Evolutionary conservation across 2,888 invertebrate genomes (phyloP).

Genomic region (Nineta flava): DNA sequence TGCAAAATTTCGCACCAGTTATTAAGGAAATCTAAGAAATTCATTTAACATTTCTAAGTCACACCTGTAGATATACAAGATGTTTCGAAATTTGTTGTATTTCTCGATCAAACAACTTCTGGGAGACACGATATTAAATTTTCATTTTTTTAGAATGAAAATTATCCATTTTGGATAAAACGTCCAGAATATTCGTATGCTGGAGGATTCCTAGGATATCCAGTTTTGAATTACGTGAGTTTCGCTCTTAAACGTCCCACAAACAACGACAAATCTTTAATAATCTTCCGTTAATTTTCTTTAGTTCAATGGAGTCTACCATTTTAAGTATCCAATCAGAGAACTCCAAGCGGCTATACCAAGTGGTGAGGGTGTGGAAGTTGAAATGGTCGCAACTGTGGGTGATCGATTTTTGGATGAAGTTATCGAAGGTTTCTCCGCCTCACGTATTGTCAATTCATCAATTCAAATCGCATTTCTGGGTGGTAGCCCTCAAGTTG

Average conservation of each 20-base stretch:
- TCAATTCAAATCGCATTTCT: constrained; percentile 69
- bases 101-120: too few species aligned
- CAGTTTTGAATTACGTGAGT: too few species aligned
- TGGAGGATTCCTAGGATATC: constrained; percentile 22
- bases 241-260: too few species aligned
- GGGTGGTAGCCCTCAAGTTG: constrained; percentile 83
- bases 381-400: constrained; percentile 69
- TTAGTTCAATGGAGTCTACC: constrained; percentile 76
- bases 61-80: too few species aligned
- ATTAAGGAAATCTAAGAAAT: too few species aligned
- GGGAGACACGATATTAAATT: constrained; percentile 4
- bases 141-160: constrained; percentile 41
- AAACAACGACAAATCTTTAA: too few species aligned
- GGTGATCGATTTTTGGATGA: constrained; percentile 79
- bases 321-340: constrained; percentile 72
- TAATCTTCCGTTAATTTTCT: constrained; percentile 9
- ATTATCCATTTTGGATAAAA: constrained; percentile 66
- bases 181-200: constrained; percentile 42
- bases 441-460: constrained; percentile 76
- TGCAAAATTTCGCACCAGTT: too few species aligned
- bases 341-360: constrained; percentile 52
- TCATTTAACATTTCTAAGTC: constrained; percentile 4
- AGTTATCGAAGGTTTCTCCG: constrained; percentile 70
- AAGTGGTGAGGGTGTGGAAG: constrained; percentile 59
- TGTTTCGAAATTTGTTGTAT: too few species aligned